Evolutionary conservation across 2,113 vertebrate species (phyloP).

Genomic region (Mus spicilegus): DNA sequence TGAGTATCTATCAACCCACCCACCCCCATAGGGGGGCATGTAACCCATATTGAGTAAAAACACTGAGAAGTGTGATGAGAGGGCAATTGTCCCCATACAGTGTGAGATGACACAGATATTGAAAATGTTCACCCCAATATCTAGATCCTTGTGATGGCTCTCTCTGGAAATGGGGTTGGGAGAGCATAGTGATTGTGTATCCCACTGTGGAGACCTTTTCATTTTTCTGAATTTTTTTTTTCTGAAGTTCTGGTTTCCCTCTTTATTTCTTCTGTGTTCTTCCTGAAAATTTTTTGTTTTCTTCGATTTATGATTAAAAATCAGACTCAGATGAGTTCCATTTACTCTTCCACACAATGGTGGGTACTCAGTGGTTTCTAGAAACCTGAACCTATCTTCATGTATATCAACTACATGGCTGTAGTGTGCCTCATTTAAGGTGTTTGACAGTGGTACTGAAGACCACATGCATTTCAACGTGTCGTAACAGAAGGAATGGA

Average conservation of each 20-base stretch:
- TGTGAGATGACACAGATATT: background rate
- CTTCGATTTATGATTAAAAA: background rate
- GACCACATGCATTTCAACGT: background rate
- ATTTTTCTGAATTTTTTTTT: constrained; percentile 36
- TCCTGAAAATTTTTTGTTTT: background rate
- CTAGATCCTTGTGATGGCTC: background rate
- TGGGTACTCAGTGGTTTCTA: background rate
- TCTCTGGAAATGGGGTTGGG: background rate
- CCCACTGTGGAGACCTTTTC: background rate
- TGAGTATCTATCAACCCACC: background rate
- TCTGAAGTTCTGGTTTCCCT: background rate
- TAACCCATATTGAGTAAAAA: background rate
- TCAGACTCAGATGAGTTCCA: background rate
- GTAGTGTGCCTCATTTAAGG: background rate
- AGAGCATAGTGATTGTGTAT: background rate
- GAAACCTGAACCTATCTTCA: background rate
- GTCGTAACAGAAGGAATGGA: background rate
- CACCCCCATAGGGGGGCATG: background rate
- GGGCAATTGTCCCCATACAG: background rate
- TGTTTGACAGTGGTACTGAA: background rate
- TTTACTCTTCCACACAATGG: background rate
- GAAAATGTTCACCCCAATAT: background rate
- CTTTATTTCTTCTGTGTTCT: background rate
- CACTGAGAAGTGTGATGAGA: background rate
- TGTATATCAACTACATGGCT: background rate